These are phyloP conservation scores for Zonotrichia albicollis DNA, from an alignment of 2,797 vertebrate genomes.

Conservation along the genomic window DNA sequence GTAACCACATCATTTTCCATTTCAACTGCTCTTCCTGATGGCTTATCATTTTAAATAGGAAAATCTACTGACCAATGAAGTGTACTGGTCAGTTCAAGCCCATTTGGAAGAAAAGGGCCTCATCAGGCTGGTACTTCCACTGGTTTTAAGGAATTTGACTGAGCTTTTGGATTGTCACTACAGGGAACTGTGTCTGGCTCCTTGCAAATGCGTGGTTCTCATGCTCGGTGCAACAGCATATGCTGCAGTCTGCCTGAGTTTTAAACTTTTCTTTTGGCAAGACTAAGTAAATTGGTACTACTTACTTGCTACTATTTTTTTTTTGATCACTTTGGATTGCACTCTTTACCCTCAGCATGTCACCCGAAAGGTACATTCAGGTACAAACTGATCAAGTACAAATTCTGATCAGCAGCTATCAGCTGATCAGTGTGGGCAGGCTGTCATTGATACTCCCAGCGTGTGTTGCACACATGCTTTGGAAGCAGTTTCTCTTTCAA, in stretches of 20 bases:
- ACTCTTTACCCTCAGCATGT: accelerated
- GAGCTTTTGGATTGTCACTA: background rate
- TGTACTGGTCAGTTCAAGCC: accelerated
- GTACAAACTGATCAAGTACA: too few relatives aligned
- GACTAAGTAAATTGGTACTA: too few relatives aligned
- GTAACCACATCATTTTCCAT: background rate
- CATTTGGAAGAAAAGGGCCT: background rate
- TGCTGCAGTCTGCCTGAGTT: background rate
- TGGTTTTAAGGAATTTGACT: background rate
- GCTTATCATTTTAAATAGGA: background rate
- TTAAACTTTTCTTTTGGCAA: background rate
- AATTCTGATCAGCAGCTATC: too few relatives aligned
- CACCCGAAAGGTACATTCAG: too few relatives aligned
- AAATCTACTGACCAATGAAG: too few relatives aligned
- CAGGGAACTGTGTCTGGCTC: accelerated
- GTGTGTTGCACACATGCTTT: background rate
- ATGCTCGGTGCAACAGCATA: background rate
- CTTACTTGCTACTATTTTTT: background rate
- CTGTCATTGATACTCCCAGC: background rate
- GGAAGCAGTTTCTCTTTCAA: background rate
- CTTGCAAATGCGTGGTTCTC: background rate
- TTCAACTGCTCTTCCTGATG: background rate
- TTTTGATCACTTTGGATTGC: background rate
- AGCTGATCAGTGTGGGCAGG: background rate
- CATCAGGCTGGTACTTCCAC: background rate